Conservation (phyloP, 2,797 vertebrate genomes). For the Lerista edwardsae region DNA sequence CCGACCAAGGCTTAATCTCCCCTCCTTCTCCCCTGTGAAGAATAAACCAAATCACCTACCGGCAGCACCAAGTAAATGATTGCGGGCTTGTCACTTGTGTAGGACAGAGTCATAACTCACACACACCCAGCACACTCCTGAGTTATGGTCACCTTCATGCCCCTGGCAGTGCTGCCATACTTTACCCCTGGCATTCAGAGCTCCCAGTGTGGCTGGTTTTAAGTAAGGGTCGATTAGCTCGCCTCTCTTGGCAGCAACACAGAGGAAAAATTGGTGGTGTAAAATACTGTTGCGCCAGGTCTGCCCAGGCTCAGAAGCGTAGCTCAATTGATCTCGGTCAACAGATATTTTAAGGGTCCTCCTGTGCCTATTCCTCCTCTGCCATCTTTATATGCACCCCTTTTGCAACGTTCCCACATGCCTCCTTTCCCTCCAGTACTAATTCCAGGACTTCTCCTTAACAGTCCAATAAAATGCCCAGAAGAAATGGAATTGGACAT, state of each 20-base stretch:
- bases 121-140: conserved; percentile 23
- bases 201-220: background rate
- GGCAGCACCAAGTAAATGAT: conserved; percentile 44
- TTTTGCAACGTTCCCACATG: background rate
- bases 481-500: background rate
- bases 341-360: conserved; percentile 24
- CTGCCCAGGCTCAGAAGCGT: background rate
- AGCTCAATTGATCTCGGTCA: conserved; percentile 7
- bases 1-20: conserved; percentile 28
- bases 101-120: conserved; percentile 55
- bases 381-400: background rate
- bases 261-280: conserved; percentile 23
- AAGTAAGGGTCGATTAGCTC: conserved; percentile 27
- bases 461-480: background rate
- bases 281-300: background rate
- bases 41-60: conserved; percentile 31
- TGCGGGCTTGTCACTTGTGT: conserved; percentile 11
- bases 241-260: background rate
- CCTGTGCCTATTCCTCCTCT: background rate
- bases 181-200: background rate
- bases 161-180: conserved; percentile 5
- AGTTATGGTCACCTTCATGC: conserved; percentile 45
- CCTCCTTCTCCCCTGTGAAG: conserved; percentile 38
- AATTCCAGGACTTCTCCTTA: background rate
- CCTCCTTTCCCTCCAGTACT: background rate